Percentiles rank a stretch among this genome's conserved stretches.
These are phyloP conservation scores for Mormyrus proboscirostris DNA, from an alignment of 2,797 vertebrate species.

Conservation along the genomic window DNA sequence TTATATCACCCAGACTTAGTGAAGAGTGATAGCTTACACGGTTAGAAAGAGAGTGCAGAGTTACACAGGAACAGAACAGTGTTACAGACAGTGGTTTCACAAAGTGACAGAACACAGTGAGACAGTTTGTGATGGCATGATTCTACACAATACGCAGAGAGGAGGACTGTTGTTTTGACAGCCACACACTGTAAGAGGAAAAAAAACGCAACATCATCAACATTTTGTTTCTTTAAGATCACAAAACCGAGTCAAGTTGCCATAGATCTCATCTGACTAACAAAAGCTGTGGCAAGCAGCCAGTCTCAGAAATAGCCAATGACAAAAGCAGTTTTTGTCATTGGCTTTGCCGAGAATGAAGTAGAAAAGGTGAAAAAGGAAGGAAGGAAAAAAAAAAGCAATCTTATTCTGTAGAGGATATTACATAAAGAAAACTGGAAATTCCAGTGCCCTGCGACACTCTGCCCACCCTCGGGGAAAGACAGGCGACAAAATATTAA, in stretches of 20 bases:
- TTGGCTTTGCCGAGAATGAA: background rate
- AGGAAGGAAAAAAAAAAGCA: background rate
- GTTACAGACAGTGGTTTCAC: background rate
- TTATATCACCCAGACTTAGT: background rate
- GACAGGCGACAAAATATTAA: background rate
- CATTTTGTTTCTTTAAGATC: background rate
- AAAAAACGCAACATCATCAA: background rate
- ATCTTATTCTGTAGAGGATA: background rate
- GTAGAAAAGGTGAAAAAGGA: constrained; percentile 6
- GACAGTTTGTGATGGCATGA: background rate
- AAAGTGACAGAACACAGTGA: background rate
- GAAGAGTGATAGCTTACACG: background rate
- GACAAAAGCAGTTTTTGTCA: background rate
- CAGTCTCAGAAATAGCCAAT: background rate
- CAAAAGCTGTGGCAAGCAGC: background rate
- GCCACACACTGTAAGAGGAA: background rate
- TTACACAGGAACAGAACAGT: background rate
- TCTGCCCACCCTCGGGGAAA: background rate
- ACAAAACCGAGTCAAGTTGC: background rate
- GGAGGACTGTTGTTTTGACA: background rate
- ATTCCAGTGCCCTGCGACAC: background rate
- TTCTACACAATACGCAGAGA: background rate
- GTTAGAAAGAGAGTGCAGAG: background rate
- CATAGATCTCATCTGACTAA: background rate
- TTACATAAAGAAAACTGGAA: background rate